Percentiles rank a stretch among this genome's conserved stretches.
Evolutionary conservation across 1,140 invertebrate genomes (phyloP).

Genomic region (Zophobas morio): DNA sequence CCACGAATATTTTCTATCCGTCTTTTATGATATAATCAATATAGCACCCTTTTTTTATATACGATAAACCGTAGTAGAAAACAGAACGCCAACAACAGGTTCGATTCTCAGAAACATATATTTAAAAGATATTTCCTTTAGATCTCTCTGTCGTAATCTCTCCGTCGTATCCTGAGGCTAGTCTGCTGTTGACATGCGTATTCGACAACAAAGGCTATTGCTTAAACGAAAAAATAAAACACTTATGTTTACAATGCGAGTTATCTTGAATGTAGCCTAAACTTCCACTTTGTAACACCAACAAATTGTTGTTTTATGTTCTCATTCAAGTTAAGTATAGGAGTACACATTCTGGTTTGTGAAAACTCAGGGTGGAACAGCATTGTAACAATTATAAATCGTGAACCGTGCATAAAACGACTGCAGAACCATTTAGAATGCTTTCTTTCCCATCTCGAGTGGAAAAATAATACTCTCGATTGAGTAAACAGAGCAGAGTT

Average conservation of each 20-base stretch:
- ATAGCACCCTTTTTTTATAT: not conserved
- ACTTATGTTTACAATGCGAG: not conserved
- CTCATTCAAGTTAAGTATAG: too few relatives aligned
- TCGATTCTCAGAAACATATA: too few relatives aligned
- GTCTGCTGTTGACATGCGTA: not conserved
- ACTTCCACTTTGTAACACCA: too few relatives aligned
- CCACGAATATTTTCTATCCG: too few relatives aligned
- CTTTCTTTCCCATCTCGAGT: conserved; percentile 23
- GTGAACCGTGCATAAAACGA: conserved; percentile 12
- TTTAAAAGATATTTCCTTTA: too few relatives aligned
- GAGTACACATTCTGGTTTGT: not conserved
- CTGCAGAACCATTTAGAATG: conserved; percentile 32
- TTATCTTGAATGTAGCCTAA: not conserved
- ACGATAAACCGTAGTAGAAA: not conserved
- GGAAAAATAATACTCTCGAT: not conserved
- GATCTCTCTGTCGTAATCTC: too few relatives aligned
- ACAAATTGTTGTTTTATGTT: too few relatives aligned
- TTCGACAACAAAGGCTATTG: not conserved
- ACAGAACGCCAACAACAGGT: too few relatives aligned
- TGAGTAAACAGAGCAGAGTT: too few relatives aligned
- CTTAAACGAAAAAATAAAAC: not conserved
- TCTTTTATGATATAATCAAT: too few relatives aligned
- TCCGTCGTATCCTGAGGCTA: not conserved
- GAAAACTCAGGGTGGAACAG: not conserved
- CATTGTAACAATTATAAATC: conserved; percentile 17